A percentile compares a stretch with the other conserved stretches of the same genome.
phyloP scores from a whole-genome alignment of 23 tunicate species.

The Trididemnum nubilum region DNA sequence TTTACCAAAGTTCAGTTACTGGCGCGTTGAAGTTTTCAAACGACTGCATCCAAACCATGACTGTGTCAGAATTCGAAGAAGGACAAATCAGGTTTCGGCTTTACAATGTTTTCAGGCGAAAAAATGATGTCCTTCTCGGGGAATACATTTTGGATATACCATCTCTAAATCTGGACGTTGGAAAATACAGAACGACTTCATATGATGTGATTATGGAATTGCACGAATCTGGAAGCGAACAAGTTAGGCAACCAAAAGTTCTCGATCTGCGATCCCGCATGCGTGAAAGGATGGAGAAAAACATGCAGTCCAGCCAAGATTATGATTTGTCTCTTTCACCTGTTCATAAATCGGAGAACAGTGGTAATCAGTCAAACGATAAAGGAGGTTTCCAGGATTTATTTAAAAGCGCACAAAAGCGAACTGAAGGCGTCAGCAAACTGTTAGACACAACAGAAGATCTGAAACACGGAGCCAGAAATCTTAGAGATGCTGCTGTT shows the following conservation, averaged over 20 bases:
- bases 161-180: conserved; percentile 33
- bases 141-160: conserved; percentile 57
- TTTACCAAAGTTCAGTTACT: conserved; percentile 43
- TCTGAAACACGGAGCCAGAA: conserved; percentile 57
- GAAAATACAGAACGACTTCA: conserved; percentile 33
- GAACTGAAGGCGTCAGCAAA: conserved; percentile 54
- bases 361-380: too few relatives aligned
- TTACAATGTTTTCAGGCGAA: conserved; percentile 65
- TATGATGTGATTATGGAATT: conserved; percentile 43
- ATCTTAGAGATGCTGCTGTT: too few relatives aligned
- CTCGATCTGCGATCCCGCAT: too few relatives aligned
- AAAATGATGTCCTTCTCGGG: conserved; percentile 65
- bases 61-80: conserved; percentile 41
- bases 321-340: too few relatives aligned
- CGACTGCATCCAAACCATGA: conserved; percentile 57
- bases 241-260: too few relatives aligned
- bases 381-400: too few relatives aligned
- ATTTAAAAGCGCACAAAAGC: conserved; percentile 23
- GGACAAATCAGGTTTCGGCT: conserved; percentile 57
- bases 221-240: too few relatives aligned
- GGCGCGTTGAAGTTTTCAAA: conserved; percentile 69
- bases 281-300: too few relatives aligned
- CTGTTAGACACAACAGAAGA: conserved; percentile 49
- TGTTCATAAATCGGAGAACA: too few relatives aligned
- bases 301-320: too few relatives aligned